Base-by-base conservation (phyloP, 2,888 invertebrate species). In the Priocnemis perturbator region DNA sequence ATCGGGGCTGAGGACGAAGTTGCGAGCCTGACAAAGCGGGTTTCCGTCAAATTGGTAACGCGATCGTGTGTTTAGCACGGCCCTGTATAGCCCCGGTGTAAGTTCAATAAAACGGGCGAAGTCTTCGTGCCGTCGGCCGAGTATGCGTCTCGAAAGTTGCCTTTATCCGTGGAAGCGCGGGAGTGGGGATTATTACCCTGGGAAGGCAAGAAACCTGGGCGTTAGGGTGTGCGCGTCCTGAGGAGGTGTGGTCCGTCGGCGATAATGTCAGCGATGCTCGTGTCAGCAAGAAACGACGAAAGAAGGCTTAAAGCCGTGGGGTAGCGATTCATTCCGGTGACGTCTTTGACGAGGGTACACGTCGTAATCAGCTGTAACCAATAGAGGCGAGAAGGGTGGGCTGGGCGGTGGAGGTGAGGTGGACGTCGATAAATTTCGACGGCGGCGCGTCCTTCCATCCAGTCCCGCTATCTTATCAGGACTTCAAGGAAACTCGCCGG, bases 341-440 rank as follows among this genome's bases (percentile, higher is more conserved):
- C 78, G 74, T 76, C 61, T 80, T 74, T 83, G 85, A 83, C 83
- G 80, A 85, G 85, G 85, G 85, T 84, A 71, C 37, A 64, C 59
- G 65, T 76, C 71, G 81, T 83, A 85, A 85, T 85, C 84, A 65
- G 63, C 44, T 61, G 63, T 55, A 67, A 69, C 62, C 67, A 62
- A 74, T 48, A 64, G 58, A 52, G 48, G 64, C 55, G 5, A 11
- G 26, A 14, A 44, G 17, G 67, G 52, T 37, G 21, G 26, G 20
- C 15, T 19, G 15, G 26, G 5, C 11, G 11, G 14, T 15, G 60
- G 53, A 50, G 60, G 60, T 52, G 14, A 50, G 19, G n/a, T 19
- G 50, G 50, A 50, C 50, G 63, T 37, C 67, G 71, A 78, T 79
- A 67, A 77, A 79, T 79, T 37, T 50, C 50, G 19, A 50, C 17